These are phyloP conservation scores for Coreius guichenoti DNA, from an alignment of 2,797 vertebrate genomes.

Conservation along the genomic window DNA sequence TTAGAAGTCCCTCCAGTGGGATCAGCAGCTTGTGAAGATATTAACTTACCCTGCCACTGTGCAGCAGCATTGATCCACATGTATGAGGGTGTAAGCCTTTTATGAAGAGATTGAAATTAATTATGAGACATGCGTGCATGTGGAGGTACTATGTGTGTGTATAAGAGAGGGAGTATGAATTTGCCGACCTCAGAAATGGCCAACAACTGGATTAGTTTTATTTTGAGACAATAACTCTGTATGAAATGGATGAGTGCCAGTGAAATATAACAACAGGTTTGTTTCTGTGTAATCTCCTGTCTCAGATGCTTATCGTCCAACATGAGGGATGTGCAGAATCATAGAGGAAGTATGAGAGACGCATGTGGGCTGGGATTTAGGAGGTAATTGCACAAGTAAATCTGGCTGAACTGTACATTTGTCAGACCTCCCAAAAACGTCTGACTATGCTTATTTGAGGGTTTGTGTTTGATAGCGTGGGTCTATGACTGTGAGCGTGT, in stretches of 20 bases:
- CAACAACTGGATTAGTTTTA: neutral
- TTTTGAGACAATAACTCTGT: neutral
- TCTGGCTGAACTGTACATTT: conserved; percentile 50
- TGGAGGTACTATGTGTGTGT: conserved; percentile 6
- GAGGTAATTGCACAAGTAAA: conserved; percentile 44
- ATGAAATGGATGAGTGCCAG: conserved; percentile 4
- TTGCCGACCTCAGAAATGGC: conserved; percentile 16
- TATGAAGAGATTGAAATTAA: conserved; percentile 66
- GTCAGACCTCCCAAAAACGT: conserved; percentile 30
- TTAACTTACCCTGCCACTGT: conserved; percentile 67
- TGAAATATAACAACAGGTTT: conserved; percentile 22
- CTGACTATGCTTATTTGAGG: conserved; percentile 26
- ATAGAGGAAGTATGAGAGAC: conserved; percentile 39
- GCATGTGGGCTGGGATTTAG: conserved; percentile 42
- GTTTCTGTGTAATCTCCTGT: conserved; percentile 36
- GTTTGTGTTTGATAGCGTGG: conserved; percentile 45
- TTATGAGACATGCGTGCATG: conserved; percentile 44
- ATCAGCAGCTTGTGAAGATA: conserved; percentile 68
- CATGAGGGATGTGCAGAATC: conserved; percentile 41
- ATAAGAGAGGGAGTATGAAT: conserved; percentile 20
- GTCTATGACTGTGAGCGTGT: conserved; percentile 1
- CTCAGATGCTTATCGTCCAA: conserved; percentile 31
- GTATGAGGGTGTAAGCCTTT: conserved; percentile 64
- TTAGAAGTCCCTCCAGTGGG: conserved; percentile 55
- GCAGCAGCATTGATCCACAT: conserved; percentile 64